A percentile compares a stretch with the other conserved stretches of the same genome.
Evolutionary conservation across 1,140 invertebrate genomes (phyloP).

Genomic region (Calosoma granatense): DNA sequence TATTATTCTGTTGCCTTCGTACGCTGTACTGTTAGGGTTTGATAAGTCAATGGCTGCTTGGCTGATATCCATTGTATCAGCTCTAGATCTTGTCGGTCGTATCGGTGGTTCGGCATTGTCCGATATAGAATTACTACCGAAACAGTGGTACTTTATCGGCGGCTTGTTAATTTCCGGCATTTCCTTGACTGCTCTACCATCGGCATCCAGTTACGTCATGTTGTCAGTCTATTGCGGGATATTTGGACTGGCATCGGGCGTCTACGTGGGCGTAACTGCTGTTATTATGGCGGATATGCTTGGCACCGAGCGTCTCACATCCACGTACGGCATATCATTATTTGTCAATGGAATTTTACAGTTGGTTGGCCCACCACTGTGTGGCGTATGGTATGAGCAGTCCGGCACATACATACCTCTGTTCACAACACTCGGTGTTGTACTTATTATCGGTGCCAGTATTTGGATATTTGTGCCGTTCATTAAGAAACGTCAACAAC

Average conservation of each 20-base stretch:
- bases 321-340: conserved; percentile 73
- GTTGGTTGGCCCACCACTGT: conserved; percentile 67
- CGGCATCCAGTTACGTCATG: conserved; percentile 40
- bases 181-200: conserved; percentile 55
- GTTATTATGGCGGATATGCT: conserved; percentile 79
- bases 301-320: conserved; percentile 69
- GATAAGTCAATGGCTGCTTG: conserved; percentile 56
- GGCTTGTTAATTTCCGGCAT: conserved; percentile 66
- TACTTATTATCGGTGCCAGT: conserved; percentile 58
- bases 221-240: conserved; percentile 59
- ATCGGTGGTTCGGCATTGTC: conserved; percentile 74
- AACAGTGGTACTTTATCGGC: conserved; percentile 70
- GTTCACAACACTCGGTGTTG: conserved; percentile 58
- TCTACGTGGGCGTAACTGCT: conserved; percentile 75
- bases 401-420: conserved; percentile 56
- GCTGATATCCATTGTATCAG: conserved; percentile 66
- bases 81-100: conserved; percentile 65
- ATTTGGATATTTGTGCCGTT: conserved; percentile 67
- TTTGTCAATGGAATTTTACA: conserved; percentile 75
- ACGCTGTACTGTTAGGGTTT: conserved; percentile 56
- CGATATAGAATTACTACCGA: conserved; percentile 58
- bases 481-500: conserved; percentile 40
- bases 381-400: conserved; percentile 52
- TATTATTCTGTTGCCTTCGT: conserved; percentile 65
- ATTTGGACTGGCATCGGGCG: conserved; percentile 72